Percentiles rank a stretch among this genome's conserved stretches.
phyloP scores from a whole-genome alignment of 2,888 invertebrate genomes.

The Agonopterix alstromeriana region DNA sequence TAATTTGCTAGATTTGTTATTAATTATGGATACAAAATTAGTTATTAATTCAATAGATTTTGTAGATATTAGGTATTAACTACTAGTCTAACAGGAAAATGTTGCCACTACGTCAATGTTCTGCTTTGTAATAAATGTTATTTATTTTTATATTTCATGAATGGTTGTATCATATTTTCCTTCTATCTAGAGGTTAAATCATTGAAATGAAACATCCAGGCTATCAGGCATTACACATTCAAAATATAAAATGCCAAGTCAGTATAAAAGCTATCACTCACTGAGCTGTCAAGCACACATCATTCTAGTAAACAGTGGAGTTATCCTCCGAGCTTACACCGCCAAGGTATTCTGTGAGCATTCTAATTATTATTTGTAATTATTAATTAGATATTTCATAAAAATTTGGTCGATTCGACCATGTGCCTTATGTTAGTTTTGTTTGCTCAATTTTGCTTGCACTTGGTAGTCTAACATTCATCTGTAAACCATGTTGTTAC shows the following conservation, averaged over 20 bases:
- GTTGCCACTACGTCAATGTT: slow-evolving; percentile 71
- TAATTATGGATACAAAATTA: slow-evolving; percentile 31
- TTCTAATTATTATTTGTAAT: slow-evolving; percentile 8
- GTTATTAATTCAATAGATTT: slow-evolving; percentile 38
- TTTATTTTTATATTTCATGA: slow-evolving; percentile 62
- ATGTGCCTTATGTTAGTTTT: slow-evolving; percentile 65
- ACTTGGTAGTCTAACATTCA: slow-evolving; percentile 55
- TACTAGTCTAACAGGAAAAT: slow-evolving; percentile 72
- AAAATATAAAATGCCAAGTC: slow-evolving; percentile 1
- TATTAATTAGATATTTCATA: background rate
- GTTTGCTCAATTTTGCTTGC: slow-evolving; percentile 57
- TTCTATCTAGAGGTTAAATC: slow-evolving; percentile 45
- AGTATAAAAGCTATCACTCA: background rate
- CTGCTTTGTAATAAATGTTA: slow-evolving; percentile 73
- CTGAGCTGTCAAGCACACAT: background rate
- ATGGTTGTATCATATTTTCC: slow-evolving; percentile 56
- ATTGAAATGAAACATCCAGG: slow-evolving; percentile 38
- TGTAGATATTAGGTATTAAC: slow-evolving; percentile 66
- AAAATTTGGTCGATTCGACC: slow-evolving; percentile 47
- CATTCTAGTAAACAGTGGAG: slow-evolving; percentile 11
- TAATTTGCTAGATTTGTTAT: slow-evolving; percentile 37
- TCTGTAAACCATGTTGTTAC: slow-evolving; percentile 4
- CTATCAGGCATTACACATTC: slow-evolving; percentile 44
- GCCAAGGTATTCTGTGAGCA: slow-evolving; percentile 37
- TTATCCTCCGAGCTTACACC: slow-evolving; percentile 28